Conservation (phyloP, 2,797 vertebrate species). For the Monodelphis domestica region DNA sequence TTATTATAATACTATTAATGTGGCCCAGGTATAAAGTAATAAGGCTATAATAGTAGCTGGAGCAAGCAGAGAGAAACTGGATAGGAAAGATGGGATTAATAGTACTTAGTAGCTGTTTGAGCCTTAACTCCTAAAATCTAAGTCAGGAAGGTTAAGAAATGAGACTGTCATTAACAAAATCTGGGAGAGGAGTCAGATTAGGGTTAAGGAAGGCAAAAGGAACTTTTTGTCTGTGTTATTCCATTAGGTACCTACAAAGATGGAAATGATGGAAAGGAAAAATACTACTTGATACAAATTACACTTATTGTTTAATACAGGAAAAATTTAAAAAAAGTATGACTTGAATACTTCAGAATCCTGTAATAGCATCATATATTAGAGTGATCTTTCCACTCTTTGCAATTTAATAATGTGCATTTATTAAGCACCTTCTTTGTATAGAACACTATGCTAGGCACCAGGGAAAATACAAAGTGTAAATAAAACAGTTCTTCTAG, state of each 20-base stretch:
- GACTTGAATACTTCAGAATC: background rate
- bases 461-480: background rate
- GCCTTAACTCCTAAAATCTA: background rate
- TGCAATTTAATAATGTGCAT: background rate
- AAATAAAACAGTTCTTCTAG: background rate
- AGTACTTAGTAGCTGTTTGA: background rate
- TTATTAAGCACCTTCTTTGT: background rate
- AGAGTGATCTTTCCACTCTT: background rate
- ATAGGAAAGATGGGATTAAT: background rate
- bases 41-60: background rate
- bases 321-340: background rate
- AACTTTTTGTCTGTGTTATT: background rate
- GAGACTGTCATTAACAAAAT: background rate
- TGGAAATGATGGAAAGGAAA: background rate
- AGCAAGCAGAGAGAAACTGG: background rate
- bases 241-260: background rate
- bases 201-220: background rate
- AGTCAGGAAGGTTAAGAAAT: background rate
- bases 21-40: background rate
- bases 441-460: background rate
- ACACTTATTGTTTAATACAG: background rate
- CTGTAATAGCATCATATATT: background rate
- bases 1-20: background rate
- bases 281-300: background rate
- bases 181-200: background rate